These are phyloP conservation scores for Chitala chitala DNA, from an alignment of 2,113 vertebrate genomes.

Conservation along the genomic window DNA sequence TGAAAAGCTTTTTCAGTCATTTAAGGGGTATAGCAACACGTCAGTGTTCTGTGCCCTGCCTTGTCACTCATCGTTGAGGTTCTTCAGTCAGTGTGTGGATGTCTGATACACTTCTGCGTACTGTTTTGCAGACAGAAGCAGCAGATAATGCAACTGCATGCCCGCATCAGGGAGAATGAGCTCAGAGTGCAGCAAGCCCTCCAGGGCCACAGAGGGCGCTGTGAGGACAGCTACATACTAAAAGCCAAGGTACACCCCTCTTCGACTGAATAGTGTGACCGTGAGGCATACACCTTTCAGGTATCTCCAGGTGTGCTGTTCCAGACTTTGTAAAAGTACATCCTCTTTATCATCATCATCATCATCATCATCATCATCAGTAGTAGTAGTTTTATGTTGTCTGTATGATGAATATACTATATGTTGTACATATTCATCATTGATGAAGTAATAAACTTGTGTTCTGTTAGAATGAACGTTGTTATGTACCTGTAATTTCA, in stretches of 20 bases:
- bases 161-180: conserved; percentile 85
- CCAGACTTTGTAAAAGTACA: too few relatives aligned
- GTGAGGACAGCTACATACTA: conserved; percentile 63
- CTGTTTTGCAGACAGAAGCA: conserved; percentile 80
- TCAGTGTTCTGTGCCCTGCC: too few relatives aligned
- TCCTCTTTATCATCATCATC: too few relatives aligned
- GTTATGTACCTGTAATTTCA: background rate
- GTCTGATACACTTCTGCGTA: background rate
- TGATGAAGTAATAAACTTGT: background rate
- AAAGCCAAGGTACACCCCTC: conserved; percentile 67
- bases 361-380: too few relatives aligned
- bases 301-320: too few relatives aligned
- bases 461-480: too few relatives aligned
- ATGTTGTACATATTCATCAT: background rate
- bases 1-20: too few relatives aligned
- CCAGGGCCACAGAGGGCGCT: conserved; percentile 68
- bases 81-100: background rate
- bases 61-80: too few relatives aligned
- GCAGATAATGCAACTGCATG: conserved; percentile 83
- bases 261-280: background rate
- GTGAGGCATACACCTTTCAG: too few relatives aligned
- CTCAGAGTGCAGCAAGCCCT: conserved; percentile 77
- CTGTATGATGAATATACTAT: too few relatives aligned
- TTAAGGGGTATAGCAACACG: too few relatives aligned
- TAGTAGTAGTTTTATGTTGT: too few relatives aligned